Conservation (phyloP, 2,888 invertebrate species). For the Leucophora obtusa region DNA sequence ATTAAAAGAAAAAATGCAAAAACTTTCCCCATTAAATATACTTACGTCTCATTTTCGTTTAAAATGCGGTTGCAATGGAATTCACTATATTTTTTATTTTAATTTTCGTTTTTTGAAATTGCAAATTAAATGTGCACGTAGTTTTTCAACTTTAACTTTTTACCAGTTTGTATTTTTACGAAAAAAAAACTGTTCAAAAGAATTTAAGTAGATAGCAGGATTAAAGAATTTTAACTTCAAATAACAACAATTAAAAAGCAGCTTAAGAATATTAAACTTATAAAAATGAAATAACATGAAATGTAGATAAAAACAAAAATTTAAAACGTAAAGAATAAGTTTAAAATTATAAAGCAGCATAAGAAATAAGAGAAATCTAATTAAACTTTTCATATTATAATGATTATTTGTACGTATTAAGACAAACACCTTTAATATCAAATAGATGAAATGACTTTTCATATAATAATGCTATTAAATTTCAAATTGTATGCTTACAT, state of each 20-base stretch:
- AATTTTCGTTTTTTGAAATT: background rate
- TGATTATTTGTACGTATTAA: no score
- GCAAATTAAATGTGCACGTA: conserved; percentile 43
- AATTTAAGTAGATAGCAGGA: background rate
- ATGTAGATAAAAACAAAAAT: background rate
- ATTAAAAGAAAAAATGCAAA: conserved; percentile 11
- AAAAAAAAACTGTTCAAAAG: background rate
- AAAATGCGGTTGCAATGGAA: conserved; percentile 7
- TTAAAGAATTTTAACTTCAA: conserved; percentile 3
- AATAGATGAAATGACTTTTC: no score
- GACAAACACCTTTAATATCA: no score
- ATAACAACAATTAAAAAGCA: conserved; percentile 16
- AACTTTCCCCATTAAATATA: conserved; percentile 33
- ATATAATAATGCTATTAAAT: no score
- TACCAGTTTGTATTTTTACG: background rate
- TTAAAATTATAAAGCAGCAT: no score
- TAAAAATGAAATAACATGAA: background rate
- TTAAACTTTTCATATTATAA: no score
- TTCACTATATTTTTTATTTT: conserved; percentile 1
- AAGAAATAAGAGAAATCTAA: no score
- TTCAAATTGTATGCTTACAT: no score
- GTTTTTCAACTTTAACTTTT: conserved; percentile 32
- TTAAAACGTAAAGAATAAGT: no score
- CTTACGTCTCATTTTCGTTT: conserved; percentile 9
- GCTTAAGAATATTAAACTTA: conserved; percentile 2